Percentiles rank a stretch among this genome's conserved stretches.
phyloP scores from a whole-genome alignment of 2,797 vertebrate genomes.

The Esox lucius region DNA sequence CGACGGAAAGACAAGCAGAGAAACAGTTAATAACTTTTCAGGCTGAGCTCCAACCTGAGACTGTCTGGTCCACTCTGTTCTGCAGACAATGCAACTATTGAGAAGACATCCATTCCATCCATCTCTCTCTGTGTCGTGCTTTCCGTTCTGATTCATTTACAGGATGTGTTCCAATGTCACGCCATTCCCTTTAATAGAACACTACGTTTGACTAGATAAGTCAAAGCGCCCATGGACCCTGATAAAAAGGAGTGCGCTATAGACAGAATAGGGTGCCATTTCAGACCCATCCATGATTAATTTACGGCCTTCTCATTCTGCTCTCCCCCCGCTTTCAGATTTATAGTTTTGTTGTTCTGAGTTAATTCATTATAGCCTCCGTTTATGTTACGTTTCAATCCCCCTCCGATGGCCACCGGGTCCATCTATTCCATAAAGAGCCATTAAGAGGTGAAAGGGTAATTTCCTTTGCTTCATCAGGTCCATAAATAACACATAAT shows the following conservation, averaged over 20 bases:
- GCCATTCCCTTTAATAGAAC: too few relatives aligned
- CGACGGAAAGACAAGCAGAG: too few relatives aligned
- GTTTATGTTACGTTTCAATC: not conserved
- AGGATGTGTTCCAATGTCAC: too few relatives aligned
- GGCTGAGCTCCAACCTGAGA: too few relatives aligned
- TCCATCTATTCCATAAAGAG: constrained; percentile 15
- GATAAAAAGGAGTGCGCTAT: not conserved
- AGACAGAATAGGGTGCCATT: not conserved
- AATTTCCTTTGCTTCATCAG: constrained; percentile 13
- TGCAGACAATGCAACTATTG: too few relatives aligned
- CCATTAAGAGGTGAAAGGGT: constrained; percentile 20
- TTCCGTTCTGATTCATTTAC: not conserved
- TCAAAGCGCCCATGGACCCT: too few relatives aligned
- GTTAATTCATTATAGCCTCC: not conserved
- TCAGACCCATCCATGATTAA: not conserved
- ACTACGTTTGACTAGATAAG: too few relatives aligned
- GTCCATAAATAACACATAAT: constrained; percentile 14
- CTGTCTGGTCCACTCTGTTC: too few relatives aligned
- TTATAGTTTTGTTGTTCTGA: not conserved
- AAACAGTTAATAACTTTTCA: too few relatives aligned
- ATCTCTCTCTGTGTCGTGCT: constrained; percentile 10
- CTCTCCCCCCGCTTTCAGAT: constrained; percentile 9
- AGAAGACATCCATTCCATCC: constrained; percentile 5
- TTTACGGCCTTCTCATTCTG: not conserved
- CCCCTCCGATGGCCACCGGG: not conserved